These are phyloP conservation scores for Temnothorax unifasciatus DNA, from an alignment of 2,888 invertebrate genomes.

Conservation along the genomic window DNA sequence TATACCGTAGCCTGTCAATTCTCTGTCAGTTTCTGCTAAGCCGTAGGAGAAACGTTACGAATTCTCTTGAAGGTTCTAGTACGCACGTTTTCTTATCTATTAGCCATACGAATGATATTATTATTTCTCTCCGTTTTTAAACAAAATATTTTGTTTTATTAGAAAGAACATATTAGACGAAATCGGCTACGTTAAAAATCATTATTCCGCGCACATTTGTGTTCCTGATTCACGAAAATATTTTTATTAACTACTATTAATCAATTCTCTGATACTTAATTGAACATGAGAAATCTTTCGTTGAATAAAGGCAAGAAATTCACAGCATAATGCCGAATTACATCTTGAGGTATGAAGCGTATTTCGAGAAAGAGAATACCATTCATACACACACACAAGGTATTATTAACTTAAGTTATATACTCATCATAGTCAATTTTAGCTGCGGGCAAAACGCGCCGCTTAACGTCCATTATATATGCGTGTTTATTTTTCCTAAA, in stretches of 20 bases:
- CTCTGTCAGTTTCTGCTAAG: slow-evolving; percentile 42
- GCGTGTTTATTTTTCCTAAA: slow-evolving; percentile 49
- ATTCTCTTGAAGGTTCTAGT: not conserved
- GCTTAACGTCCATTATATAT: slow-evolving; percentile 40
- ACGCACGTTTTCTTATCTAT: not conserved
- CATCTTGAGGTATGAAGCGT: not conserved
- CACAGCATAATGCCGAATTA: not conserved
- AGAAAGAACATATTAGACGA: not conserved
- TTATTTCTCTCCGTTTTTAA: not conserved
- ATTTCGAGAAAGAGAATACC: slow-evolving; percentile 17
- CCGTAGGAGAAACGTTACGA: not conserved
- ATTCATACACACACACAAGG: not conserved
- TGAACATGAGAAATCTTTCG: not conserved
- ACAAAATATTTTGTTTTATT: not conserved
- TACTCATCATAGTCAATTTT: slow-evolving; percentile 20
- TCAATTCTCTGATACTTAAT: not conserved
- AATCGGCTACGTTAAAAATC: not conserved
- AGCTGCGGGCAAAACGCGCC: not conserved
- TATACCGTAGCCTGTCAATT: slow-evolving; percentile 45
- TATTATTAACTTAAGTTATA: slow-evolving; percentile 37
- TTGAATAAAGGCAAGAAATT: not conserved
- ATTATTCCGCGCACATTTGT: not conserved
- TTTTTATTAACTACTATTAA: not conserved
- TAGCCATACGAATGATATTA: not conserved
- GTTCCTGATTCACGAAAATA: not conserved